Evolutionary conservation across 2,888 invertebrate species (phyloP).

Genomic region (Eilema sororculum): DNA sequence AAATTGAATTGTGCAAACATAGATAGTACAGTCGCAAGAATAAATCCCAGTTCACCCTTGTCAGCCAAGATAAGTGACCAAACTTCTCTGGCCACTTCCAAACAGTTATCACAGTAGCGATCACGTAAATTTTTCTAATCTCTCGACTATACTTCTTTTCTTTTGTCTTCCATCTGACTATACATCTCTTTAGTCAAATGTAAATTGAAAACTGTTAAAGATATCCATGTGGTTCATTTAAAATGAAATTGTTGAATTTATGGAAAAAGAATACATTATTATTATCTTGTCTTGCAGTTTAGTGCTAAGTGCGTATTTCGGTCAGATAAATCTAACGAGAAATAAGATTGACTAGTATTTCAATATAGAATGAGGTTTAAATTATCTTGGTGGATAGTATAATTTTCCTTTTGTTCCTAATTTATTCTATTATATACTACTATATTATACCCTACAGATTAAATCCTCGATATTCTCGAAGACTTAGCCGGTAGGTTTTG

Average conservation of each 20-base stretch:
- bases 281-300: not conserved
- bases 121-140: conserved; percentile 81
- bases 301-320: not conserved
- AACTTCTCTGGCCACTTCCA: conserved; percentile 64
- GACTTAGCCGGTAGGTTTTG: too few relatives aligned
- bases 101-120: conserved; percentile 62
- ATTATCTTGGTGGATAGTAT: too few relatives aligned
- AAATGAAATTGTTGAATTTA: not conserved
- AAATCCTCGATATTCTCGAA: too few relatives aligned
- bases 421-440: too few relatives aligned
- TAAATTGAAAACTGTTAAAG: conserved; percentile 53
- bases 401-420: too few relatives aligned
- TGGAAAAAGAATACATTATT: not conserved
- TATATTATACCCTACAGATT: too few relatives aligned
- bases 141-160: conserved; percentile 58
- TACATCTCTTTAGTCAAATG: conserved; percentile 42
- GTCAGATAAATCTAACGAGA: not conserved
- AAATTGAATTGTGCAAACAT: conserved; percentile 55
- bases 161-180: conserved; percentile 36
- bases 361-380: too few relatives aligned
- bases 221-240: conserved; percentile 20
- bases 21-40: conserved; percentile 44
- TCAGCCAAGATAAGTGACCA: conserved; percentile 70
- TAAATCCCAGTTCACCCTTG: conserved; percentile 67
- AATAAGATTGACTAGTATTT: too few relatives aligned